These are phyloP conservation scores for Melanotaenia boesemani DNA, from an alignment of 2,797 vertebrate species.

Conservation along the genomic window DNA sequence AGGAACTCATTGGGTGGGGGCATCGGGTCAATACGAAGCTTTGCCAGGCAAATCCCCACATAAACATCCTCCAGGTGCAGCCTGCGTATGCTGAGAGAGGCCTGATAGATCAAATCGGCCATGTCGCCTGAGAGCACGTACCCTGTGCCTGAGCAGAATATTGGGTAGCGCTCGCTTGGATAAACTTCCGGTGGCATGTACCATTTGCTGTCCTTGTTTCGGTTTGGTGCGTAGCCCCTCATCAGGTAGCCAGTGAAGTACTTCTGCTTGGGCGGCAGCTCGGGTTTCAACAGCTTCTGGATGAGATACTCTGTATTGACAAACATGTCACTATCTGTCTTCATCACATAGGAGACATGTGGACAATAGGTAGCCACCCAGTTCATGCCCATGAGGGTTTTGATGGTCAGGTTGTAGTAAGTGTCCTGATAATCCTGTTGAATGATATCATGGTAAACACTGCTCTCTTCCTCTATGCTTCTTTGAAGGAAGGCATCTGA, in stretches of 20 bases:
- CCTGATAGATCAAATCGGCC: slow-evolving; percentile 95
- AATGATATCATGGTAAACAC: slow-evolving; percentile 90
- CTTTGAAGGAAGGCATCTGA: slow-evolving; percentile 84
- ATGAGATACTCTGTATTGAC: slow-evolving; percentile 98
- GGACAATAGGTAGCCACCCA: slow-evolving; percentile 96
- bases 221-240: slow-evolving; percentile 97
- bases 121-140: slow-evolving; percentile 99
- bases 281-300: slow-evolving; percentile 96
- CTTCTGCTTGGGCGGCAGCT: slow-evolving; percentile 89
- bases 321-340: slow-evolving; percentile 99
- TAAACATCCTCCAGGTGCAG: slow-evolving; percentile 98
- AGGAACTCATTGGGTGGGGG: slow-evolving; percentile 98
- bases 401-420: slow-evolving; percentile 98
- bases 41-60: slow-evolving; percentile 97
- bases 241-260: slow-evolving; percentile 99
- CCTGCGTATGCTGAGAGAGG: slow-evolving; percentile 94
- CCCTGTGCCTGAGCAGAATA: slow-evolving; percentile 98
- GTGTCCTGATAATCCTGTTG: slow-evolving; percentile 98
- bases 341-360: slow-evolving; percentile 93
- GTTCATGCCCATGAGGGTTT: slow-evolving; percentile 99
- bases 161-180: slow-evolving; percentile 97
- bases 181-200: slow-evolving; percentile 98
- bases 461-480: slow-evolving; percentile 93
- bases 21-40: slow-evolving; percentile 94
- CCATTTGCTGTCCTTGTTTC: slow-evolving; percentile 99